Evolutionary conservation across 2,888 invertebrate species (phyloP), one percentile per base, ranked within the genome.

Genomic region (Metallyticus violacea): DNA sequence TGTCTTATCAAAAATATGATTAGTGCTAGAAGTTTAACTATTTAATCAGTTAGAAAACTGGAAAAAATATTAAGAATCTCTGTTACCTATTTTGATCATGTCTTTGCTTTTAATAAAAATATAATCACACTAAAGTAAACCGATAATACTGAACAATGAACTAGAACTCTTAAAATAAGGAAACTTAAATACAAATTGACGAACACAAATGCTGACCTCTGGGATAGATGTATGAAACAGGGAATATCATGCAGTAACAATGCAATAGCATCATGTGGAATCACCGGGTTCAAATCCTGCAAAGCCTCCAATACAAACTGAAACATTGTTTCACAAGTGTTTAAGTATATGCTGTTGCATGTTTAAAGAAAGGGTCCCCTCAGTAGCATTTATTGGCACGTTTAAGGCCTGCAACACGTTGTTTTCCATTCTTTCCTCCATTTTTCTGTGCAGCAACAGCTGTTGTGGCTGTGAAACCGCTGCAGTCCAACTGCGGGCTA

Each of bases 351-450:
- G n/a, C n/a, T n/a, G n/a, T n/a, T n/a, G n/a, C n/a, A n/a, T n/a
- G n/a, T n/a, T n/a, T n/a, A n/a, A n/a, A n/a, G n/a, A 62, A 62
- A 62, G 40, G 26, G 78, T 82, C 27, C 26, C 26, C 76, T 82
- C 82, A 87, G 81, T 82, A 87, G 85, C 87, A 87, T 81, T 87
- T 87, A 30, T 77, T 85, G 85, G 82, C 30, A 25, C 81, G 85
- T 26, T 82, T 85, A 28, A 83, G 84, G 62, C 79, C 77, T 25
- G 27, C 27, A 6, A 83, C 30, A 15, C 83, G 77, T 40, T 78
- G 85, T 62, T 85, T 87, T 85, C 28, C 79, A 82, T 62, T 85
- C 85, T 85, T 80, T 40, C 77, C 62, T 27, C 81, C 81, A 62
- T 22, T 7, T 77, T 79, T 84, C 22, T 81, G 27, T 76, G 85